Evolutionary conservation across 1,140 invertebrate species (phyloP).

Genomic region (Cotesia glomerata): DNA sequence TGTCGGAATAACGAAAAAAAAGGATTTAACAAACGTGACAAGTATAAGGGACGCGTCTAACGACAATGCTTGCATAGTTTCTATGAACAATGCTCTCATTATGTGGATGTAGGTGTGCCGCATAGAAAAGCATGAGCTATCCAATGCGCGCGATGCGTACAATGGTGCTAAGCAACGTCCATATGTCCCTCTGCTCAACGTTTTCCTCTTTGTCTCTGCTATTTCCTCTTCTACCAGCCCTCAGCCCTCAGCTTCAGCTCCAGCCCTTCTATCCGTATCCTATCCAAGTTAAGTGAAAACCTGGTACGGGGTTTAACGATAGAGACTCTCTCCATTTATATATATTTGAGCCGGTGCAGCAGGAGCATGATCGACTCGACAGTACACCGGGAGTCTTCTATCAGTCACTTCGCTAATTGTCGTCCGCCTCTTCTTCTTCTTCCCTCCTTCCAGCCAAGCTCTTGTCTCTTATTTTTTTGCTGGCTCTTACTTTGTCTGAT

Average conservation of each 20-base stretch:
- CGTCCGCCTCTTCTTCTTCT: slow-evolving; percentile 2
- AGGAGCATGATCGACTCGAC: slow-evolving; percentile 3
- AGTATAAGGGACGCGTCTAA: slow-evolving; percentile 40
- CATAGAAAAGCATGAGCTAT: slow-evolving; percentile 20
- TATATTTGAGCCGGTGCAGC: not conserved
- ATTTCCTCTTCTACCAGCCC: not conserved
- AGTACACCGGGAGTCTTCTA: not conserved
- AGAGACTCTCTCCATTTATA: slow-evolving; percentile 3
- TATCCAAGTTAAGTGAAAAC: not conserved
- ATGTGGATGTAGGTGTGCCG: slow-evolving; percentile 49
- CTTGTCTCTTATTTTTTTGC: not conserved
- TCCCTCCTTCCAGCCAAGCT: too few species aligned
- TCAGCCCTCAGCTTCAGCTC: not conserved
- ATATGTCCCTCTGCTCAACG: not conserved
- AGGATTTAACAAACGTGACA: slow-evolving; percentile 10
- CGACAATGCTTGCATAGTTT: slow-evolving; percentile 60
- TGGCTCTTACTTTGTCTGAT: not conserved
- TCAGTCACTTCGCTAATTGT: slow-evolving; percentile 25
- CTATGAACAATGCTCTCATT: slow-evolving; percentile 61
- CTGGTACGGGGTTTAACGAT: slow-evolving; percentile 4
- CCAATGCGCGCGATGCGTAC: slow-evolving; percentile 17
- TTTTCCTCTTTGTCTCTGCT: not conserved
- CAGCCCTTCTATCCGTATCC: too few species aligned
- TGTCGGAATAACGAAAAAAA: slow-evolving; percentile 3
- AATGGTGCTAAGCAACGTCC: slow-evolving; percentile 5